Conservation (phyloP, 2,888 invertebrate genomes). For the Spodoptera exigua region DNA sequence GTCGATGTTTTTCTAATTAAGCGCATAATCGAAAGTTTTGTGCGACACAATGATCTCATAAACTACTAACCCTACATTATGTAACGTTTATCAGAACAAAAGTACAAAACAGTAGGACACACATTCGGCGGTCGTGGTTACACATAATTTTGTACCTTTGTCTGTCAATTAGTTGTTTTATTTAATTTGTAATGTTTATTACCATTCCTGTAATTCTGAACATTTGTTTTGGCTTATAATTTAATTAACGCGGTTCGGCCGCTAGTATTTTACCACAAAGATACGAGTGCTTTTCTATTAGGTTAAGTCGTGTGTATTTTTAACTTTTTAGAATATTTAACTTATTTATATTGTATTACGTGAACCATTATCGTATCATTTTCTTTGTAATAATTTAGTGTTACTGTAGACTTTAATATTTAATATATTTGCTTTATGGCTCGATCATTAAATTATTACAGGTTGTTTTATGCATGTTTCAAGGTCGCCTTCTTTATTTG, state of each 20-base stretch:
- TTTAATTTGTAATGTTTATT: slow-evolving; percentile 76
- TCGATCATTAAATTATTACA: slow-evolving; percentile 84
- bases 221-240: slow-evolving; percentile 78
- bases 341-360: slow-evolving; percentile 89
- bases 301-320: slow-evolving; percentile 89
- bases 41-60: slow-evolving; percentile 88
- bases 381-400: slow-evolving; percentile 88
- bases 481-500: slow-evolving; percentile 81
- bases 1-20: slow-evolving; percentile 84
- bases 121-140: slow-evolving; percentile 74
- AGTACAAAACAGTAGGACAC: slow-evolving; percentile 82
- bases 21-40: slow-evolving; percentile 78
- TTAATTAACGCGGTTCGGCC: slow-evolving; percentile 63
- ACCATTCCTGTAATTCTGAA: slow-evolving; percentile 82
- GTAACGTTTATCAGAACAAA: slow-evolving; percentile 81
- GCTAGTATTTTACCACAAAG: slow-evolving; percentile 74
- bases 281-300: slow-evolving; percentile 87
- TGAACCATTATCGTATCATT: slow-evolving; percentile 86
- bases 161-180: slow-evolving; percentile 82
- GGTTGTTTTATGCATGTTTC: slow-evolving; percentile 81
- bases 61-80: slow-evolving; percentile 85
- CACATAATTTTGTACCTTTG: slow-evolving; percentile 87
- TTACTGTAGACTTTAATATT: slow-evolving; percentile 87
- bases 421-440: slow-evolving; percentile 88
- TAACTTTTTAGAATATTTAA: slow-evolving; percentile 89